Evolutionary conservation across 2,797 vertebrate species (phyloP), one percentile per base, ranked within the genome.

Genomic region (Ctenochaetus hawaiiensis): DNA sequence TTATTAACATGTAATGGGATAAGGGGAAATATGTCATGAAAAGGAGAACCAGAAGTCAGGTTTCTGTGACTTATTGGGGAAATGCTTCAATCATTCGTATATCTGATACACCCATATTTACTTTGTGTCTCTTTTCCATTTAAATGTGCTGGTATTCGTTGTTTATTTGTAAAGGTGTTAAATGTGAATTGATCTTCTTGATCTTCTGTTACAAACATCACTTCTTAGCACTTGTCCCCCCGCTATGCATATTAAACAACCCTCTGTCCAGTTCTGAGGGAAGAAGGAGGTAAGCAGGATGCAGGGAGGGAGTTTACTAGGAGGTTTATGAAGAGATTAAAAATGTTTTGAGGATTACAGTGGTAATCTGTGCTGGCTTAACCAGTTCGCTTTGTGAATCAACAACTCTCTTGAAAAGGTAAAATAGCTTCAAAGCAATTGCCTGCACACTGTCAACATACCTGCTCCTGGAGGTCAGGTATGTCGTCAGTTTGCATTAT

Each of bases 311-410:
- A 14, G 58, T 17, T 72, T 75, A 75, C 74, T 56, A 30, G 8
- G 43, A 69, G 83, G 67, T 83, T 89, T 91, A 89, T 77, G 53
- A 83, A 69, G 85, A 82, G 91, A 93, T 92, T 91, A 88, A 88
- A 91, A 93, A 91, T 92, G 86, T 91, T 90, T 90, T 81, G 84
- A 84, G 88, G 91, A 92, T 93, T 93, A 93, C 70, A 78, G 67
- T 68, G 79, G 48, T 92, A 95, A 94, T 94, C 93, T 91, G 89
- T 9, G 26, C 76, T 80, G 82, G 82, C 69, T 85, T 80, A 89
- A 82, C 87, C 89, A 76, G 87, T 87, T 84, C 39, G 53, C 83
- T 81, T 72, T 80, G 72, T 70, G 71, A 83, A 65, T 75, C 75
- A 86, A 78, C 75, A 86, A 49, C 41, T 11, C 78, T 52, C 63